phyloP scores from a whole-genome alignment of 2,113 vertebrate genomes.

The Montifringilla adamsi region DNA sequence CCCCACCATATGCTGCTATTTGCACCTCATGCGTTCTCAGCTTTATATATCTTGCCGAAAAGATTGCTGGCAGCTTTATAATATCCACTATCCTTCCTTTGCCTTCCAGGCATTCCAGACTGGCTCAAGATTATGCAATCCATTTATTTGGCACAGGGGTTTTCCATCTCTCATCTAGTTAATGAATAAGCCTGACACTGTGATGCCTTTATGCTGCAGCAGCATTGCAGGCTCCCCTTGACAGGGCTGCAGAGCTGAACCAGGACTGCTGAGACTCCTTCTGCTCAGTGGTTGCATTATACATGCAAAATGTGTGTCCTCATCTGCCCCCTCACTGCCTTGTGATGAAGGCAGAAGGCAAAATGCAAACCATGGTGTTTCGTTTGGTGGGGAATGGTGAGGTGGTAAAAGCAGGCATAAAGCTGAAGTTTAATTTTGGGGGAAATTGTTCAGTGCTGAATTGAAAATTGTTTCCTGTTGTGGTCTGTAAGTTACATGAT shows the following conservation, averaged over 20 bases:
- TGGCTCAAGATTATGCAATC: not conserved
- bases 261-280: not conserved
- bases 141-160: not conserved
- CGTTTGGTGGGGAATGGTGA: not conserved
- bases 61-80: not conserved
- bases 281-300: not conserved
- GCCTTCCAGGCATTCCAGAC: not conserved
- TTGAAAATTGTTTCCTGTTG: not conserved
- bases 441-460: not conserved
- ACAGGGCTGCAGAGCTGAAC: not conserved
- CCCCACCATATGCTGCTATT: not conserved
- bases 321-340: not conserved
- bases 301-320: not conserved
- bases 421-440: not conserved
- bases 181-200: not conserved
- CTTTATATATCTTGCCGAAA: not conserved
- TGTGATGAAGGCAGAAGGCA: accelerated
- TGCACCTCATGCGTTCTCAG: not conserved
- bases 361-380: not conserved
- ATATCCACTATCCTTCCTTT: not conserved
- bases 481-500: not conserved
- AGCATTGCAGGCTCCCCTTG: not conserved
- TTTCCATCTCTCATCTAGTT: not conserved
- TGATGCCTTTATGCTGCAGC: not conserved
- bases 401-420: not conserved